A percentile compares a stretch with the other conserved stretches of the same genome.
These are phyloP conservation scores for Nesometra sesokonis DNA, from an alignment of 35 echinoderm and acorn worm species.

Conservation along the genomic window DNA sequence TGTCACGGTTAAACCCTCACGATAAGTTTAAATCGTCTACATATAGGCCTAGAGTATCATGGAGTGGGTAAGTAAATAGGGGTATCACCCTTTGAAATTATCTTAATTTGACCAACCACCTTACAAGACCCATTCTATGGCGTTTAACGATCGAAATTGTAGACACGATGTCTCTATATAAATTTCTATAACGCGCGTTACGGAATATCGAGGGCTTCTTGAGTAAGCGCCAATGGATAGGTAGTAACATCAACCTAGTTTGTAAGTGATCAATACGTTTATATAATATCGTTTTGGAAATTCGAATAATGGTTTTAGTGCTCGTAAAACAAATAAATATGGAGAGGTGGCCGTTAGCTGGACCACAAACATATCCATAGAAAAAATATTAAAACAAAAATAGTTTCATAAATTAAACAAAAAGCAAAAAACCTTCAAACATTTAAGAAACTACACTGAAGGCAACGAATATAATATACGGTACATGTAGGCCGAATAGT, in stretches of 20 bases:
- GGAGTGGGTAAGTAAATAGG: neutral
- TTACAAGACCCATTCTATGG: neutral
- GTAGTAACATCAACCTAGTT: neutral
- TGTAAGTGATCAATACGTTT: neutral
- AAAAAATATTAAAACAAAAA: too few relatives aligned
- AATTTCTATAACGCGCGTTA: neutral
- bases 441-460: too few relatives aligned
- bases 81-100: neutral
- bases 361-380: too few relatives aligned
- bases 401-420: too few relatives aligned
- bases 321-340: neutral
- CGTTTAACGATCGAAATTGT: neutral
- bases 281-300: neutral
- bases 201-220: neutral
- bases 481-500: too few relatives aligned
- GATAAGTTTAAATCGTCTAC: too few relatives aligned
- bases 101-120: neutral
- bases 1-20: too few relatives aligned
- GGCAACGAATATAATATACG: too few relatives aligned
- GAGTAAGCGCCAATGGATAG: neutral
- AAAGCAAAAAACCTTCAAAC: too few relatives aligned
- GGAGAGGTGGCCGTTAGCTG: neutral
- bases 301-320: neutral
- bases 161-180: neutral
- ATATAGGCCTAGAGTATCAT: too few relatives aligned